These are phyloP conservation scores for Meiosimyza decipiens DNA, from an alignment of 2,888 invertebrate species.

Conservation along the genomic window DNA sequence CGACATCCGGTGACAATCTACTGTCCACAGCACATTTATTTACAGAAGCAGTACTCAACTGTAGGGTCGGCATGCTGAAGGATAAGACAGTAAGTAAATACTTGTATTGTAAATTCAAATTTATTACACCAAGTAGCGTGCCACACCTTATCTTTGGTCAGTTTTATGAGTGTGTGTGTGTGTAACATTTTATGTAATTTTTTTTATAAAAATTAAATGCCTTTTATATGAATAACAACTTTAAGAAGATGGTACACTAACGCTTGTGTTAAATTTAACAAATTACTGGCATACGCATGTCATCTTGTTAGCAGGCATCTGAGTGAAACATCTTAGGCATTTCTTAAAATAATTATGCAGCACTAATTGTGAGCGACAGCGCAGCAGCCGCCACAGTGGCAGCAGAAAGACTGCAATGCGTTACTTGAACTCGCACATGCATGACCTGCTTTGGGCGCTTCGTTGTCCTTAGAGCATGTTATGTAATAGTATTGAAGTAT, in stretches of 20 bases:
- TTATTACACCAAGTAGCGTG: too few relatives aligned
- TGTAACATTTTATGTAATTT: too few relatives aligned
- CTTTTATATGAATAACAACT: too few relatives aligned
- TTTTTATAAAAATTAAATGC: too few relatives aligned
- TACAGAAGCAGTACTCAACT: constrained; percentile 74
- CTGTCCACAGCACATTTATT: constrained; percentile 74
- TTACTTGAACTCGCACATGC: background rate
- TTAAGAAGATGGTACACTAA: too few relatives aligned
- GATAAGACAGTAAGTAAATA: constrained; percentile 73
- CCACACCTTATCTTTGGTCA: too few relatives aligned
- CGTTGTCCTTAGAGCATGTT: too few relatives aligned
- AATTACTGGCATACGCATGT: too few relatives aligned
- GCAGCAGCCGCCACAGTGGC: background rate
- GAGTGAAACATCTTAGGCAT: background rate
- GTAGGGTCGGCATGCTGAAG: constrained; percentile 77
- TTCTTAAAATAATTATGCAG: constrained; percentile 25
- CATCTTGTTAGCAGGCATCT: background rate
- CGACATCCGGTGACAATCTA: constrained; percentile 69
- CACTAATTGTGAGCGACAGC: constrained; percentile 35
- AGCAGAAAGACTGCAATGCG: background rate
- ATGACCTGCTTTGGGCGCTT: constrained; percentile 28
- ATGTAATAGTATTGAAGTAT: too few relatives aligned
- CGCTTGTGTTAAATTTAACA: too few relatives aligned
- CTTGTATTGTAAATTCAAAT: too few relatives aligned
- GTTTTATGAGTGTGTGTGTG: too few relatives aligned